Base-by-base conservation (phyloP, 2,113 vertebrate species). In the Leucopsar rothschildi region DNA sequence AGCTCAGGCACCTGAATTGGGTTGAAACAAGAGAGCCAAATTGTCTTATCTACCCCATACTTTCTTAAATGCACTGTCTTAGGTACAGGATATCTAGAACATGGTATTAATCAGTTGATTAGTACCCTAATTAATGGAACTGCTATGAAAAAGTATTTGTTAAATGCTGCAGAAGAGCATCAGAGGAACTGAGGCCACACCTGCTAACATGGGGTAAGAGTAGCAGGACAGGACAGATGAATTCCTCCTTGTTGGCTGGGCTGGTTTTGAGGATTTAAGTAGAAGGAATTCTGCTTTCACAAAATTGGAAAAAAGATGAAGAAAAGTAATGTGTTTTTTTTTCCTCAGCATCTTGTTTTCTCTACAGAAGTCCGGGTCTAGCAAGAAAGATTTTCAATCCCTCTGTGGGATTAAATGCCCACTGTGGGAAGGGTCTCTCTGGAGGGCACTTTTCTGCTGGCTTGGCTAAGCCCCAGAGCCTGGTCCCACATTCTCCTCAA, bases 401-500 rank as follows among this genome's bases (percentile, higher is more conserved):
- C 14, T 12, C 27, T 25, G 15, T 53, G 53, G 24, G 66, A 40
- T 60, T 47, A 27, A 82, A 68, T 35, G 7, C 47, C 35, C 18
- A 22, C 75, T 50, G 56, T 56, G 52, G 33, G 20, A 82, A 82
- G 17, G 47, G 31, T 68, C 40, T 55, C 14, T 42, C 40, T 4
- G 12, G 25, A 69, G 7, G 12, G 6, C 23, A 40, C 55, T 77
- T 42, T 35, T 60, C 53, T 80, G 20, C 21, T 39, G n/a, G 16
- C 23, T 35, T 71, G 23, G 6, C 29, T 35, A 40, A 73, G 6
- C 18, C 24, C 16, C 53, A 61, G n/a, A 53, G 42, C 21, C 45
- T 39, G 40, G 19, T 57, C 15, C 47, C n/a, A 21, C 1, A 0
- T n/a, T 24, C 35, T 53, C 2, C 28, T 40, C 0, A 0, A 23